Base-by-base conservation (phyloP, 2,888 invertebrate genomes). In the Aphidoletes aphidimyza region DNA sequence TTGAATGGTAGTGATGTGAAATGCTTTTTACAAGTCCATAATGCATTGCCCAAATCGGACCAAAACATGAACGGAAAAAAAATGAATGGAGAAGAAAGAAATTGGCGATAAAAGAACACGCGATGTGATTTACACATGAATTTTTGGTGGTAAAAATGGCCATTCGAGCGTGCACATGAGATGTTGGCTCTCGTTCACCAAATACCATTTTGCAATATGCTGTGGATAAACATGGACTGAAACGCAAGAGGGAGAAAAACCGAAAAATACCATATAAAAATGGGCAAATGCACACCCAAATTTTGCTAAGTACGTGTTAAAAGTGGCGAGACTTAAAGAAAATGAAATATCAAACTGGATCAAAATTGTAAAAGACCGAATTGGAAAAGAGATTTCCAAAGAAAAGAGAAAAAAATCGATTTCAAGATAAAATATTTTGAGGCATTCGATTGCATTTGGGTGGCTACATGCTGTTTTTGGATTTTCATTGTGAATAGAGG, bases 221-320 rank as follows among this genome's bases (percentile, higher is more conserved):
- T 22, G 22, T n/a, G 34, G 34, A 49, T n/a, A 49, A 49, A 49
- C 17, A 19, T 5, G 17, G 5, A n/a, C 49, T 17, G 9, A n/a
- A 3, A 17, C 30, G 37, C n/a, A 37, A 1, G 19, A 22, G n/a
- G n/a, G 22, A 81, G n/a, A 81, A 81, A 81, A 37, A 81, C 19
- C 8, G 54, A 22, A 54, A 22, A 81, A 14, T 6, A 17, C 17
- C 36, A 17, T 19, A 78, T 14, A 19, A 78, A 36, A 54, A 54
- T 26, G 54, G 22, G 54, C 42, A 54, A 54, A 54, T 54, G 34
- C 69, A n/a, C 34, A 69, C 69, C 3, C n/a, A n/a, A 69, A 69
- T 14, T 37, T 81, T 6, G 81, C 37, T 81, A 81, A 81, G 81
- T 81, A 81, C 81, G 81, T 81, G 81, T 81, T 81, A 81, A 81